Evolutionary conservation across 2,113 vertebrate genomes (phyloP).

Genomic region (Salminus brasiliensis): DNA sequence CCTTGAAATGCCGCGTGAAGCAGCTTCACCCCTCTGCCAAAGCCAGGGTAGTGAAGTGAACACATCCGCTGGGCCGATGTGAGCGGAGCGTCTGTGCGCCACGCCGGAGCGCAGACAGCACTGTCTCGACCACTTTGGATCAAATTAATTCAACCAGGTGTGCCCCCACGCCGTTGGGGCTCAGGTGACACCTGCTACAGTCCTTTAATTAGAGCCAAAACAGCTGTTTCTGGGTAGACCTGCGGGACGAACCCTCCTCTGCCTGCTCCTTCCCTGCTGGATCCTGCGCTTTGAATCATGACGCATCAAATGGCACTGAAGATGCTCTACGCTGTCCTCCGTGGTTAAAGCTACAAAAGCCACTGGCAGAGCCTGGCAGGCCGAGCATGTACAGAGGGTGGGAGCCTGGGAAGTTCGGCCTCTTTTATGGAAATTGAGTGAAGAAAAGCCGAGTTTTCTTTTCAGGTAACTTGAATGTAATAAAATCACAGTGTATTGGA

Average conservation of each 20-base stretch:
- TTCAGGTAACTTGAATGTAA: not conserved
- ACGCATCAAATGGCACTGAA: constrained; percentile 27
- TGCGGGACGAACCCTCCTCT: constrained; percentile 41
- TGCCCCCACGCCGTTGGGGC: constrained; percentile 67
- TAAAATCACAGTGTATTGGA: not conserved
- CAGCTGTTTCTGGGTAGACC: constrained; percentile 73
- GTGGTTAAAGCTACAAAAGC: constrained; percentile 12
- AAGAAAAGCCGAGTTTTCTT: not conserved
- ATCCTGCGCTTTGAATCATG: constrained; percentile 48
- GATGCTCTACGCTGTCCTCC: constrained; percentile 57
- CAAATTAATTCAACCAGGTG: constrained; percentile 79
- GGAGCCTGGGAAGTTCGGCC: not conserved
- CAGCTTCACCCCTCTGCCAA: constrained; percentile 20
- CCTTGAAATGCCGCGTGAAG: constrained; percentile 42
- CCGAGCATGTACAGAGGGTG: not conserved
- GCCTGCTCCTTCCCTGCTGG: constrained; percentile 50
- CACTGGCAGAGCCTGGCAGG: constrained; percentile 45
- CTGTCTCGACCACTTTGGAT: constrained; percentile 76
- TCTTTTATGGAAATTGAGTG: not conserved
- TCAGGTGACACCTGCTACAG: constrained; percentile 79
- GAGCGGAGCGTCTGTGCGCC: constrained; percentile 38
- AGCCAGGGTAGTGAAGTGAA: too few species aligned
- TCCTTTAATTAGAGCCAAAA: constrained; percentile 77
- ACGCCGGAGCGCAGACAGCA: constrained; percentile 62
- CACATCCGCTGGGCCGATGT: constrained; percentile 61